Percentiles rank a stretch among this genome's conserved stretches.
Evolutionary conservation across 2,113 vertebrate species (phyloP).

Genomic region (Prinia subflava): DNA sequence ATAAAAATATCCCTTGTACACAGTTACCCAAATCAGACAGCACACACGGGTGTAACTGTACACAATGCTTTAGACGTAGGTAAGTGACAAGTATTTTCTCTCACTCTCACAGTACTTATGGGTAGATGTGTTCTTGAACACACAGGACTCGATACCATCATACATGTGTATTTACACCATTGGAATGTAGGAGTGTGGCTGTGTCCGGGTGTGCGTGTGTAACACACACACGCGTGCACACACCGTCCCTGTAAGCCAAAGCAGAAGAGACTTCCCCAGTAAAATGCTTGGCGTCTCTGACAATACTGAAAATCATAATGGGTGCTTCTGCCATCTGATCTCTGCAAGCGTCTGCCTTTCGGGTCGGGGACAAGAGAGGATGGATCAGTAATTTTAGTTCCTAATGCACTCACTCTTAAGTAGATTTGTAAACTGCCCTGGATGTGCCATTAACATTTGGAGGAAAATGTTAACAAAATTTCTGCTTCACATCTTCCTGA

Average conservation of each 20-base stretch:
- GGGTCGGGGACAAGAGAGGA: conserved; percentile 61
- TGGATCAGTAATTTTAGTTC: conserved; percentile 74
- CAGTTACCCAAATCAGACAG: background rate
- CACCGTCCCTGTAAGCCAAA: background rate
- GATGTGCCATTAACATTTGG: conserved; percentile 75
- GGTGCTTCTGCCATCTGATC: conserved; percentile 67
- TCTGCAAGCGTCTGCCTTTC: conserved; percentile 61
- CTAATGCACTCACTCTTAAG: conserved; percentile 73
- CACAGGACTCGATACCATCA: background rate
- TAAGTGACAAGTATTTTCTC: background rate
- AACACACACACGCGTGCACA: background rate
- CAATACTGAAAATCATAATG: conserved; percentile 72
- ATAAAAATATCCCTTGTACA: background rate
- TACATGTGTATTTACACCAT: background rate
- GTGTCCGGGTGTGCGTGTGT: accelerated
- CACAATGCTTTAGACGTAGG: accelerated
- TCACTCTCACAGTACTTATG: background rate
- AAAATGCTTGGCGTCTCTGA: conserved; percentile 62
- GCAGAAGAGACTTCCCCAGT: conserved; percentile 54
- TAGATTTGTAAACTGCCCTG: conserved; percentile 75
- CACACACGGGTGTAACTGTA: accelerated
- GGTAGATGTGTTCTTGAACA: background rate
- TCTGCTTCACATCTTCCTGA: conserved; percentile 52
- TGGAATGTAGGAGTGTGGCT: background rate
- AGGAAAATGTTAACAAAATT: conserved; percentile 75